Evolutionary conservation across 2,113 vertebrate species (phyloP).

Genomic region (Nyctereutes procyonoides): DNA sequence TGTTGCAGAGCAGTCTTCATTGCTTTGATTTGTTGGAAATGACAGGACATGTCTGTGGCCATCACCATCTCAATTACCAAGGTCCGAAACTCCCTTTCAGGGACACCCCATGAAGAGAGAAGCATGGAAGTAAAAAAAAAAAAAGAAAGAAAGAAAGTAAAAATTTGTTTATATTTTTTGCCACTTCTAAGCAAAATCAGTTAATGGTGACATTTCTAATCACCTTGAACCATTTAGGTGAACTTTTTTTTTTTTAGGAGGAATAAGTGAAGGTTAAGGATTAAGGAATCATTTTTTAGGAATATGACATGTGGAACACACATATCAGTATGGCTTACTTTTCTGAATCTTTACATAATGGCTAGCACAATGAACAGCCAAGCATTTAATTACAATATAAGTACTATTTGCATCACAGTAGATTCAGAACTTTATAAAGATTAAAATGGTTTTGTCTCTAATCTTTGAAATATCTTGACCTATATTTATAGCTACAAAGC

Average conservation of each 20-base stretch:
- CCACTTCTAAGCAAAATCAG: slow-evolving; percentile 56
- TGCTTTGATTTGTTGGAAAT: slow-evolving; percentile 98
- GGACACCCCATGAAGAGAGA: slow-evolving; percentile 17
- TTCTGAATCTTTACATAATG: background rate
- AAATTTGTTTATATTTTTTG: slow-evolving; percentile 48
- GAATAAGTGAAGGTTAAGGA: background rate
- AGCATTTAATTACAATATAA: background rate
- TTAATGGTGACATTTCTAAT: slow-evolving; percentile 71
- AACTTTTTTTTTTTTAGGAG: slow-evolving; percentile 7
- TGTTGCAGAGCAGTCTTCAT: slow-evolving; percentile 98
- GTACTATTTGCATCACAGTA: background rate
- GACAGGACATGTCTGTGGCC: slow-evolving; percentile 99
- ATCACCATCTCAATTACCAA: slow-evolving; percentile 99
- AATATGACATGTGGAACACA: slow-evolving; percentile 43
- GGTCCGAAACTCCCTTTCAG: slow-evolving; percentile 94
- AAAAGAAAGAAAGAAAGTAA: slow-evolving; percentile 73
- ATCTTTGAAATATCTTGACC: background rate
- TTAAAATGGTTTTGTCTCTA: background rate
- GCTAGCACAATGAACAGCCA: background rate
- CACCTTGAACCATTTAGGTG: slow-evolving; percentile 33
- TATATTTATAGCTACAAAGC: background rate
- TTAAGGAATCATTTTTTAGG: slow-evolving; percentile 57
- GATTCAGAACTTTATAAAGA: background rate
- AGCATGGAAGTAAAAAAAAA: slow-evolving; percentile 71
- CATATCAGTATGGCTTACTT: slow-evolving; percentile 21